Conservation (phyloP, 2,888 invertebrate species). For the Dichetophora obliterata region DNA sequence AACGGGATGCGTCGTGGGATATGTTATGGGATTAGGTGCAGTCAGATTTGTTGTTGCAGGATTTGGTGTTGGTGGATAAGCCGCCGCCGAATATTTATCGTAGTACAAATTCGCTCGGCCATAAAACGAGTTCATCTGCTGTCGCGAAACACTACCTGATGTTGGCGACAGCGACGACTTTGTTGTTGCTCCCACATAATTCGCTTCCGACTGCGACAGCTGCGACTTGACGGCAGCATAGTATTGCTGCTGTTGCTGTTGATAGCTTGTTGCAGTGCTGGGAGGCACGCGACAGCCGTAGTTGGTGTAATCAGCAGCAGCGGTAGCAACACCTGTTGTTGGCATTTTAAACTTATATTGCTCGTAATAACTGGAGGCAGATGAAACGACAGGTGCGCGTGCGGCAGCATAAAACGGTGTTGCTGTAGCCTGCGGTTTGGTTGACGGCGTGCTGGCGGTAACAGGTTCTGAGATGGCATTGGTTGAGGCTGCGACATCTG, state of each 20-base stretch:
- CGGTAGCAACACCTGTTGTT: conserved; percentile 12
- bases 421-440: conserved; percentile 62
- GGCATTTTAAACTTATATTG: conserved; percentile 58
- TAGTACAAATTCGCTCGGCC: conserved; percentile 49
- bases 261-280: conserved; percentile 41
- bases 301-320: conserved; percentile 28
- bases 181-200: background rate
- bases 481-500: background rate
- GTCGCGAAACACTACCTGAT: conserved; percentile 49
- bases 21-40: background rate
- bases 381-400: background rate
- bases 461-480: background rate
- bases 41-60: conserved; percentile 29
- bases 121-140: conserved; percentile 41
- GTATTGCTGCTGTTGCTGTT: conserved; percentile 50
- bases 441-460: conserved; percentile 26
- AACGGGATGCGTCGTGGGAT: conserved; percentile 22
- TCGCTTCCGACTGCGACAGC: background rate
- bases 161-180: conserved; percentile 39
- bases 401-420: conserved; percentile 60
- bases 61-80: conserved; percentile 52
- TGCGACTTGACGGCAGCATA: conserved; percentile 50
- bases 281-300: conserved; percentile 40
- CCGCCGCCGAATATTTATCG: conserved; percentile 51
- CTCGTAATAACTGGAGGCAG: conserved; percentile 51